Base-by-base conservation (phyloP, 2,797 vertebrate species). In the Meriones psammophilus region DNA sequence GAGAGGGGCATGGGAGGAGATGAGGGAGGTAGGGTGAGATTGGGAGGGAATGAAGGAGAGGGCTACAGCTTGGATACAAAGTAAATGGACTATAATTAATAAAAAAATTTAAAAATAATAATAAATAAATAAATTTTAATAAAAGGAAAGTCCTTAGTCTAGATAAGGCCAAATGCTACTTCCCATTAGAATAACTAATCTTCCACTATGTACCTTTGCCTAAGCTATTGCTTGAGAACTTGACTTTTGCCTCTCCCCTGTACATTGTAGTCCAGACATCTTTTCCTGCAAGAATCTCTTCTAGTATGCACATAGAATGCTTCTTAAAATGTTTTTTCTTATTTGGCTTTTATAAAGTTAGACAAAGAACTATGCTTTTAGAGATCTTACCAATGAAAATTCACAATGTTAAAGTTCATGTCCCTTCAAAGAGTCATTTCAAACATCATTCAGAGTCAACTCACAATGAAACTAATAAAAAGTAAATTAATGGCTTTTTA, bases 261-360 rank as follows among this genome's bases (percentile, higher is more conserved):
- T 69, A 56, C 20, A 26, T 1, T 86, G 46, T 69, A 86, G 6
- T 54, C 42, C 30, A 54, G 12, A 26, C 64, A 15, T 26, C 46
- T 50, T 69, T 86, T 69, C 66, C 46, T 54, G 69, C 18, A 33
- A 33, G 64, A n/a, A 33, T 54, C 42, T 86, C 46, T 69, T 69
- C 66, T 54, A 54, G 12, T 36, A 15, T 36, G 14, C 22, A 69
- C n/a, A 46, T 17, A 69, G 64, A 69, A 20, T 69, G 33, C 64
- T 26, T 69, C 20, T 50, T 54, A n/a, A 86, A 54, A n/a, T 86
- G 46, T 56, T 69, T 86, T 54, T 22, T 14, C 12, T 60, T 15
- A 68, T 85, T 68, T 85, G 39, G 50, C 54, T 78, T 78, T 77
- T 93, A 77, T 83, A 54, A 95, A 94, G 28, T 54, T 94, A 39